Evolutionary conservation across 1,140 invertebrate genomes (phyloP).

Genomic region (Leguminivora glycinivorella): DNA sequence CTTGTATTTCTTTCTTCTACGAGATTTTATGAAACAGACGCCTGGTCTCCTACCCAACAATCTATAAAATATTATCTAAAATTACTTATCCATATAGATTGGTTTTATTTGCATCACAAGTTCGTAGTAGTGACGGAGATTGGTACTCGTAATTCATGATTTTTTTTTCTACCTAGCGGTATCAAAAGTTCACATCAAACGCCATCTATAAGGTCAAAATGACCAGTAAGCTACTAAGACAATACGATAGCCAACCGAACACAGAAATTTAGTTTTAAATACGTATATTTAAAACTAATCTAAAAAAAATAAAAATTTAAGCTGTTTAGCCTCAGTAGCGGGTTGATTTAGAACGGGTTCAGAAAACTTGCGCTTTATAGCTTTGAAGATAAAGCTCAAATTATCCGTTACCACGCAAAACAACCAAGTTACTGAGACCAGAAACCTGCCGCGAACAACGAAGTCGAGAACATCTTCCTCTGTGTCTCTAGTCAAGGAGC

Average conservation of each 20-base stretch:
- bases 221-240: not conserved
- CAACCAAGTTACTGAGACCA: not conserved
- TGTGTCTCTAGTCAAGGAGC: no score
- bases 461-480: no score
- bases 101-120: no score
- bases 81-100: not conserved
- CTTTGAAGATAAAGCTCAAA: not conserved
- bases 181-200: not conserved
- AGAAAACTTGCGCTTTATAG: not conserved
- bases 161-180: no score
- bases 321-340: not conserved
- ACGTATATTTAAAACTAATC: not conserved
- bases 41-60: not conserved
- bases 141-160: no score
- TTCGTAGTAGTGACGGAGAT: no score
- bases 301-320: slow-evolving; percentile 19
- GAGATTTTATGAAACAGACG: no score
- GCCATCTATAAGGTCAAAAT: not conserved
- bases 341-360: not conserved
- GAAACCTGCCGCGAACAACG: no score
- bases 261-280: not conserved
- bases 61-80: not conserved
- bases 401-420: not conserved
- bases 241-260: not conserved
- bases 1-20: no score